Evolutionary conservation across 2,797 vertebrate genomes (phyloP), one percentile per base, ranked within the genome.

Genomic region (Helicolenus hilgendorfi): DNA sequence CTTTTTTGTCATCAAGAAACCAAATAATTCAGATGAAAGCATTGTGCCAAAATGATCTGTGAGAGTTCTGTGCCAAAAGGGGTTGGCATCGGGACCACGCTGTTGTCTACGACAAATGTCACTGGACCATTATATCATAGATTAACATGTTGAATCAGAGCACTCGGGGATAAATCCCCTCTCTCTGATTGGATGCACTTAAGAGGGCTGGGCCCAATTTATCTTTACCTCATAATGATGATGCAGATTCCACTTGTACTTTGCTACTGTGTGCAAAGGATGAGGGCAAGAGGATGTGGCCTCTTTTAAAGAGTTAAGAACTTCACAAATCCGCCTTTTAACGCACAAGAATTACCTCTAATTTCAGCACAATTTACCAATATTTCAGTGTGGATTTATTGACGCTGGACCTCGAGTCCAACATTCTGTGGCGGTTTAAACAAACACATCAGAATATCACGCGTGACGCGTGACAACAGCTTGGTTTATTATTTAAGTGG

Each of bases 1-100:
- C 89, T 45, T 94, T 95, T 68, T 72, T 89, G 70, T 94, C 80
- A 91, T 69, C 77, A 91, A 87, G 83, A 95, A 93, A 95, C 92
- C 94, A 94, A 96, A 96, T 91, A 87, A 85, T 74, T 90, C 91
- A 79, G 85, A 92, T 38, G 38, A 86, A 84, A 94, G 87, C 89
- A 76, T 94, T 77, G 95, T 97, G 96, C 96, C 96, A 97, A 97
- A 96, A 91, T 63, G 86, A 94, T 94, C 87, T 78, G 74, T 87
- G 91, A 92, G 92, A 89, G 89, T 93, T 96, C 72, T 84, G 90
- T 97, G 96, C 96, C 96, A 97, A 96, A 94, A 88, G 7, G 92
- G 71, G 89, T 86, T 93, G 93, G 94, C 91, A 77, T 89, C 69
- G 72, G 92, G 91, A 93, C 91, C 83, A 81, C 36, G n/a, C 83